Percentiles rank a stretch among this genome's conserved stretches.
These are phyloP conservation scores for Drosophila helvetica DNA, from an alignment of 2,888 invertebrate species.

Conservation along the genomic window DNA sequence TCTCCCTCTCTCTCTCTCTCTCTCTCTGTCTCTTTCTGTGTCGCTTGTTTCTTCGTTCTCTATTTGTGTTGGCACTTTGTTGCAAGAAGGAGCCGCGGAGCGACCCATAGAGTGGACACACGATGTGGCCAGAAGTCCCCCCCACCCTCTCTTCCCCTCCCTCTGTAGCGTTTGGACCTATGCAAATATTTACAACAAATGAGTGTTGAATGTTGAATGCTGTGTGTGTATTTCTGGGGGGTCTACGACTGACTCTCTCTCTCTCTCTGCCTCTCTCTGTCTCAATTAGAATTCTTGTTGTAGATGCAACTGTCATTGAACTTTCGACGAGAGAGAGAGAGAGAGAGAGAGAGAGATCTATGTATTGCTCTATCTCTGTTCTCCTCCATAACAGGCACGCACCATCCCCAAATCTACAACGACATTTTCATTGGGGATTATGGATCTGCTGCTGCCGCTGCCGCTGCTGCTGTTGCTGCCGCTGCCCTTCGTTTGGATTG, in stretches of 20 bases:
- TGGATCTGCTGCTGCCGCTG: conserved; percentile 21
- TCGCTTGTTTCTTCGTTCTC: neutral
- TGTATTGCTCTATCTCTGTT: neutral
- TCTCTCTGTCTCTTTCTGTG: neutral
- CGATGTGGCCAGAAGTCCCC: conserved; percentile 6
- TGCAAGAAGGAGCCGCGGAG: conserved; percentile 24
- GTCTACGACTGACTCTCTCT: neutral
- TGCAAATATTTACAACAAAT: conserved; percentile 62
- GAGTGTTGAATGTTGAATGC: conserved; percentile 13
- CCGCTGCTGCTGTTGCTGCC: neutral
- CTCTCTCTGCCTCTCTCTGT: neutral
- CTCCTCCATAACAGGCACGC: conserved; percentile 61
- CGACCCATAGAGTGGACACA: conserved; percentile 14
- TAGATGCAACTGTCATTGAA: conserved; percentile 66
- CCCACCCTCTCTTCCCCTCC: neutral
- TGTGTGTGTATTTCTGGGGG: conserved; percentile 33
- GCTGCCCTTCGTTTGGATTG: conserved; percentile 49
- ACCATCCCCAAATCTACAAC: conserved; percentile 21
- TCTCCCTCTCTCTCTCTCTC: neutral
- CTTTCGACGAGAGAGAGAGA: conserved; percentile 43
- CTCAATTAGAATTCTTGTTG: conserved; percentile 56
- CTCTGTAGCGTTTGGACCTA: conserved; percentile 43
- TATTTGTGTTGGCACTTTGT: conserved; percentile 48
- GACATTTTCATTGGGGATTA: conserved; percentile 45
- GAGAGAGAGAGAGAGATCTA: conserved; percentile 20